These are phyloP conservation scores for Parazoanthus atlanticus DNA, from an alignment of 92 coral and sea anemone species.

Conservation along the genomic window DNA sequence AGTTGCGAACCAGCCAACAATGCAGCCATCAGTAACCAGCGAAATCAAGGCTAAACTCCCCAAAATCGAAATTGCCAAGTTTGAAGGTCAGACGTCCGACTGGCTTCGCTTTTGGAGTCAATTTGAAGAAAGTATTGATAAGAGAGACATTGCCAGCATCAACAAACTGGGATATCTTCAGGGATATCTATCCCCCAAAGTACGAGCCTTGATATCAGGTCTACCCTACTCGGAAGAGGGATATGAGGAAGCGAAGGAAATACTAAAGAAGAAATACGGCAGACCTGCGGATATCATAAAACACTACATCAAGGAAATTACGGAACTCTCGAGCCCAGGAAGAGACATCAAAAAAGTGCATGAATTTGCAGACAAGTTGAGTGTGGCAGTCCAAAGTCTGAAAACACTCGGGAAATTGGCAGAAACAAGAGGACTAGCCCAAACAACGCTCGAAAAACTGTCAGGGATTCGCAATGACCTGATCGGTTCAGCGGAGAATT, in stretches of 20 bases:
- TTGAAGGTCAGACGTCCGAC: conserved; percentile 19
- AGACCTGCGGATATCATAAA: conserved; percentile 5
- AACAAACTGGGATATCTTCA: conserved; percentile 17
- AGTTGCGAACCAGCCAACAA: too few relatives aligned
- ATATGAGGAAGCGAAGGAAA: conserved; percentile 54
- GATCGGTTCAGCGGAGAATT: too few relatives aligned
- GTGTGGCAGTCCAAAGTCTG: too few relatives aligned
- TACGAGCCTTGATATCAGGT: not conserved
- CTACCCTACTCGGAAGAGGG: conserved; percentile 60
- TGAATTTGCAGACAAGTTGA: not conserved
- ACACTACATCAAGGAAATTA: not conserved
- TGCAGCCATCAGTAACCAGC: too few relatives aligned
- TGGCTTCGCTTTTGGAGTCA: conserved; percentile 31
- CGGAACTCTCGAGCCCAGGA: conserved; percentile 6
- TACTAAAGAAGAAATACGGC: conserved; percentile 31
- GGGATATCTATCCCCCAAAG: conserved; percentile 4
- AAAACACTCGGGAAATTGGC: not conserved
- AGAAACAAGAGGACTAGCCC: not conserved
- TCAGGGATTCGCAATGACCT: too few relatives aligned
- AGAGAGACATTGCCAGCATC: not conserved
- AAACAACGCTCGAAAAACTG: too few relatives aligned
- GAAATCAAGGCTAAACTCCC: not conserved
- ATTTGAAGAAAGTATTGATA: not conserved
- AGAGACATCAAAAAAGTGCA: conserved; percentile 1
- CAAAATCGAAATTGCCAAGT: conserved; percentile 14